Conservation (phyloP, 2,888 invertebrate species). For the Conomelus anceps region DNA sequence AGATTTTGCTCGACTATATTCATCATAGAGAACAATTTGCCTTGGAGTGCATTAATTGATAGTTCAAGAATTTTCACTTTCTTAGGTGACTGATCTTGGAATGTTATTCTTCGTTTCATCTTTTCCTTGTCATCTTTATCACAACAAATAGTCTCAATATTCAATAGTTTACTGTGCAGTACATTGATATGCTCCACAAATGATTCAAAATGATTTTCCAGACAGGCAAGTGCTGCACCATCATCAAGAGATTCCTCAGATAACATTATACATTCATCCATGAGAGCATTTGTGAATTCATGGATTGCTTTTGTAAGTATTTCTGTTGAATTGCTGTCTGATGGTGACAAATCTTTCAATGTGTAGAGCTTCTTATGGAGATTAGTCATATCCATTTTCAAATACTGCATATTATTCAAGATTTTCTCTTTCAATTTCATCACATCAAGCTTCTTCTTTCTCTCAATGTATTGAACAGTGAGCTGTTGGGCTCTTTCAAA, state of each 20-base stretch:
- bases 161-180: background rate
- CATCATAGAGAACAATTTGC: conserved; percentile 3
- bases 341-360: background rate
- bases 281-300: background rate
- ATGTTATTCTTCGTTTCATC: background rate
- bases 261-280: background rate
- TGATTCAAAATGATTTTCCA: conserved; percentile 3
- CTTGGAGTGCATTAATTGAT: background rate
- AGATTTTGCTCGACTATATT: background rate
- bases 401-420: conserved; percentile 2
- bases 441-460: conserved; percentile 6
- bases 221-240: background rate
- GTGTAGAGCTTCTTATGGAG: conserved; percentile 7
- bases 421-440: conserved; percentile 15
- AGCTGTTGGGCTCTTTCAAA: conserved; percentile 20
- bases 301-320: background rate
- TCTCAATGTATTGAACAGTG: conserved; percentile 13
- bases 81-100: background rate
- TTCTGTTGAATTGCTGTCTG: conserved; percentile 1
- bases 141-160: background rate
- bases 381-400: conserved; percentile 12
- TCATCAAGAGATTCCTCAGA: background rate
- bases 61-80: background rate
- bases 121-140: background rate
- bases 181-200: conserved; percentile 1